Evolutionary conservation across 2,888 invertebrate genomes (phyloP).

Genomic region (Xanthorhoe spadicearia): DNA sequence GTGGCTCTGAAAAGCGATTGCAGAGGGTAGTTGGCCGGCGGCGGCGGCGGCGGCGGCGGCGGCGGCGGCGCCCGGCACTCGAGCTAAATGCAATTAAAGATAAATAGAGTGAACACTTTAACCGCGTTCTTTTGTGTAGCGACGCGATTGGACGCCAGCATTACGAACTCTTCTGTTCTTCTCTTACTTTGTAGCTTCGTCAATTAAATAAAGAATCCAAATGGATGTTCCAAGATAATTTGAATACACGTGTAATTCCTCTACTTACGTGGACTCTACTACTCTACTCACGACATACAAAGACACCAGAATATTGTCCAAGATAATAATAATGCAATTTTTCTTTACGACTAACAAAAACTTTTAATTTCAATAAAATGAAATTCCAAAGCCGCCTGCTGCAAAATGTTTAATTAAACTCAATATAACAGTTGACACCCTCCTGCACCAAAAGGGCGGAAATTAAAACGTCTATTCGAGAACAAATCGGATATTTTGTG

Average conservation of each 20-base stretch:
- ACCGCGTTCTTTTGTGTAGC: background rate
- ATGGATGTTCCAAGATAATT: background rate
- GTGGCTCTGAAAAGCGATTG: background rate
- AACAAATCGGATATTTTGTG: conserved; percentile 1
- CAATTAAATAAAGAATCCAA: background rate
- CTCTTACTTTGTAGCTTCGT: background rate
- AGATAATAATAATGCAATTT: background rate
- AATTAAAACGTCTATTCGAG: conserved; percentile 7
- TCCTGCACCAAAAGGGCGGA: background rate
- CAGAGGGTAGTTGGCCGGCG: background rate
- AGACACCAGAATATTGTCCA: background rate
- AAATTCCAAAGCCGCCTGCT: background rate
- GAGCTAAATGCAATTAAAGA: background rate
- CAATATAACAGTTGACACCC: background rate
- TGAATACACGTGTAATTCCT: background rate
- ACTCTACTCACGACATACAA: no score
- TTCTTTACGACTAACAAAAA: background rate
- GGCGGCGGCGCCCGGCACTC: no score
- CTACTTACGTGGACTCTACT: no score
- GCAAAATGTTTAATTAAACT: background rate
- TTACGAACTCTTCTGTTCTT: background rate
- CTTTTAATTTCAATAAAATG: conserved; percentile 1
- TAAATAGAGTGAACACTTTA: background rate
- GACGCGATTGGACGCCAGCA: background rate
- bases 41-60: no score